phyloP scores from a whole-genome alignment of 2,797 vertebrate species.

The Sebastes kiyomatsui region DNA sequence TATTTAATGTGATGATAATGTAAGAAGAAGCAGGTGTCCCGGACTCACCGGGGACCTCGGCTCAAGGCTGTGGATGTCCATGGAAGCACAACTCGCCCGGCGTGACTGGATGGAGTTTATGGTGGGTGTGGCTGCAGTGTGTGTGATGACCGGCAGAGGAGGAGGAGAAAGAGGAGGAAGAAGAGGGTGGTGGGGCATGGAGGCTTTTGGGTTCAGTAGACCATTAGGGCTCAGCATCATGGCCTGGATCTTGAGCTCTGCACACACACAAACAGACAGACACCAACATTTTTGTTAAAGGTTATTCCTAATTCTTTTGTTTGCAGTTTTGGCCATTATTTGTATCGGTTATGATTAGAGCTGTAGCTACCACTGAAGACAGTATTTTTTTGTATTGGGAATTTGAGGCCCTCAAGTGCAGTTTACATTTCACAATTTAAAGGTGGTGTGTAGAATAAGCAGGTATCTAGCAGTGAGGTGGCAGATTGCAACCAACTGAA shows the following conservation, averaged over 20 bases:
- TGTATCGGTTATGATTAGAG: neutral
- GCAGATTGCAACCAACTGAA: too few relatives aligned
- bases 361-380: neutral
- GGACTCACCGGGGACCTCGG: slow-evolving; percentile 90
- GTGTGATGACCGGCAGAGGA: slow-evolving; percentile 90
- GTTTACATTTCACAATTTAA: neutral
- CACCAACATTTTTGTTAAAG: neutral
- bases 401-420: neutral
- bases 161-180: slow-evolving; percentile 40
- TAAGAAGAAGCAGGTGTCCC: neutral
- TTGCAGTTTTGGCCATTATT: neutral
- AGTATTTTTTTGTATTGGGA: neutral
- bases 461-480: too few relatives aligned
- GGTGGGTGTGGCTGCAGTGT: slow-evolving; percentile 93
- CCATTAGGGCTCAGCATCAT: slow-evolving; percentile 93
- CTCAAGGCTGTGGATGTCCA: slow-evolving; percentile 85
- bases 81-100: slow-evolving; percentile 85
- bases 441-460: too few relatives aligned
- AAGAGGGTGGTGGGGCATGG: slow-evolving; percentile 78
- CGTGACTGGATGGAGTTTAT: slow-evolving; percentile 89
- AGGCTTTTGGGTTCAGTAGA: slow-evolving; percentile 89
- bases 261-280: neutral
- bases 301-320: neutral
- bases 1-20: neutral
- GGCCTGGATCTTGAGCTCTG: slow-evolving; percentile 93